phyloP scores from a whole-genome alignment of 1,140 invertebrate genomes.

The Nilaparvata lugens region DNA sequence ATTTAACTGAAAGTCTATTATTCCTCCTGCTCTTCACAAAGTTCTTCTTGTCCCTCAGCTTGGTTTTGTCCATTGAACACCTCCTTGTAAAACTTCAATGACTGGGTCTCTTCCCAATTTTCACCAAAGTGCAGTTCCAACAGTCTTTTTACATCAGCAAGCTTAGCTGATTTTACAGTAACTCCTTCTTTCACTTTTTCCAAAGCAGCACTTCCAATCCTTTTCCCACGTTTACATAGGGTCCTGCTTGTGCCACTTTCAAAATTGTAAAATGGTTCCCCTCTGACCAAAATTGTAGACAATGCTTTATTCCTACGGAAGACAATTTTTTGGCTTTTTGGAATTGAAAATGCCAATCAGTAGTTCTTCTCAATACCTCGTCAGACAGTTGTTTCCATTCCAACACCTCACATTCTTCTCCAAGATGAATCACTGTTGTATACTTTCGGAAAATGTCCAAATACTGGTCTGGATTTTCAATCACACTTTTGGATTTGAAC shows the following conservation, averaged over 20 bases:
- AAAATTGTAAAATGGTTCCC: constrained; percentile 5
- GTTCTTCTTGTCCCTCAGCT: constrained; percentile 2
- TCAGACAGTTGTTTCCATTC: constrained; percentile 15
- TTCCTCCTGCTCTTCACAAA: background rate
- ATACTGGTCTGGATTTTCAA: constrained; percentile 13
- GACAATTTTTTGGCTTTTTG: constrained; percentile 3
- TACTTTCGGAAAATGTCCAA: background rate
- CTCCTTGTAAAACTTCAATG: constrained; percentile 6
- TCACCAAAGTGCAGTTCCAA: constrained; percentile 10
- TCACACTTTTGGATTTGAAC: constrained; percentile 19
- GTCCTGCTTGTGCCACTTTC: background rate
- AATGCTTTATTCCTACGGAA: background rate
- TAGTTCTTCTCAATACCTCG: background rate
- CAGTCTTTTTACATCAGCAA: constrained; percentile 1
- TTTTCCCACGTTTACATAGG: too few relatives aligned
- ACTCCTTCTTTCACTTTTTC: background rate
- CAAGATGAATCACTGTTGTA: constrained; percentile 2
- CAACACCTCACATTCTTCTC: background rate
- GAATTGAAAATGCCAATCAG: constrained; percentile 8
- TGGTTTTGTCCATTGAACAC: background rate
- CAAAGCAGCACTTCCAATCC: too few relatives aligned
- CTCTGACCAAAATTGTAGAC: background rate
- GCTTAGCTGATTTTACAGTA: background rate
- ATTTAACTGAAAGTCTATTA: background rate
- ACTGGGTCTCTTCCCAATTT: background rate